These are phyloP conservation scores for Protodeltote pygarga DNA, from an alignment of 2,888 invertebrate genomes.

Conservation along the genomic window DNA sequence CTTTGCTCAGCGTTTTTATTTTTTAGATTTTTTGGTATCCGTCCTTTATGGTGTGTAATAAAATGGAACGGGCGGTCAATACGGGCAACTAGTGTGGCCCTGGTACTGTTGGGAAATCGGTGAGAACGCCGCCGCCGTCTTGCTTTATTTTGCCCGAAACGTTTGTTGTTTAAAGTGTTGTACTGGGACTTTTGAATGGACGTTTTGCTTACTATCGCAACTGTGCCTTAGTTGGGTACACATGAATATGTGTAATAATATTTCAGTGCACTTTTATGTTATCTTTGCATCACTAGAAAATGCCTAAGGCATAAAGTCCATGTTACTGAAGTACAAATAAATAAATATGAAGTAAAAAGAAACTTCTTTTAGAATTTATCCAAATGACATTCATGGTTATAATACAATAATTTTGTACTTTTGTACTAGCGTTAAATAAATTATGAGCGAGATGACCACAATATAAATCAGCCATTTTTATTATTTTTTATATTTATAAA, in stretches of 20 bases:
- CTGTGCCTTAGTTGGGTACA: background rate
- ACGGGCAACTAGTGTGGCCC: conserved; percentile 58
- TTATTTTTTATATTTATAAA: too few relatives aligned
- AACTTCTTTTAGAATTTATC: too few relatives aligned
- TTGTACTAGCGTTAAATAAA: too few relatives aligned
- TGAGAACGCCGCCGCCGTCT: conserved; percentile 31
- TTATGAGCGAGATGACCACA: too few relatives aligned
- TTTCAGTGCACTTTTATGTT: too few relatives aligned
- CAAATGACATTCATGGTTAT: too few relatives aligned
- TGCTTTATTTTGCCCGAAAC: conserved; percentile 32
- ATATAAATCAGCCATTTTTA: too few relatives aligned
- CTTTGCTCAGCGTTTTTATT: conserved; percentile 52
- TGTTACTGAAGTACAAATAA: too few relatives aligned
- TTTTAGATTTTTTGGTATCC: conserved; percentile 61
- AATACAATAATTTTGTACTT: too few relatives aligned
- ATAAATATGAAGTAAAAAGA: too few relatives aligned
- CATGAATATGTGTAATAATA: background rate
- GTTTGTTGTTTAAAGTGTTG: conserved; percentile 17
- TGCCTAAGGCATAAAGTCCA: background rate
- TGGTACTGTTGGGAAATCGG: conserved; percentile 16
- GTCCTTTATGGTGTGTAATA: conserved; percentile 73
- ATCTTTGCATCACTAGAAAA: background rate
- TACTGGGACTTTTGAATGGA: conserved; percentile 8
- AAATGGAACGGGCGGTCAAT: conserved; percentile 66
- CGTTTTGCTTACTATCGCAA: conserved; percentile 7